Conservation (phyloP, 2,113 vertebrate genomes). For the Myrmophylax atrothorax region DNA sequence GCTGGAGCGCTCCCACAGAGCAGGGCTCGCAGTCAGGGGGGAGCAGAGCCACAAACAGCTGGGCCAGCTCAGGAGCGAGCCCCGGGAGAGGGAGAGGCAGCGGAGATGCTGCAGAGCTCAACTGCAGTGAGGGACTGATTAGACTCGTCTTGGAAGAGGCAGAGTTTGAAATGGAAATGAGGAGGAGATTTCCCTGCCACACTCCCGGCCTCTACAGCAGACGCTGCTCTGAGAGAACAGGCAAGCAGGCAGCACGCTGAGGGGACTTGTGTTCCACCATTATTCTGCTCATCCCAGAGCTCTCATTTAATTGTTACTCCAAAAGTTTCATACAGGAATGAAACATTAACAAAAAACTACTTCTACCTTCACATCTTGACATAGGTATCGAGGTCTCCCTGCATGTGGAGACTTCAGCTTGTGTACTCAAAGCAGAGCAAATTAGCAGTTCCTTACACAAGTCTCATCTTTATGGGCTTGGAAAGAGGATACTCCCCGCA, state of each 20-base stretch:
- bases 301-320: constrained; percentile 38
- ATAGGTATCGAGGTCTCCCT: background rate
- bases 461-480: background rate
- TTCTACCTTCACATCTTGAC: background rate
- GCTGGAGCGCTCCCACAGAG: background rate
- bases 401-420: background rate
- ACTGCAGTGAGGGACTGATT: constrained; percentile 33
- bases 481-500: background rate
- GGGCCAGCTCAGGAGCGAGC: constrained; percentile 37
- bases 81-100: constrained; percentile 41
- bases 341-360: background rate
- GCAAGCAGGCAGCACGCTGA: background rate
- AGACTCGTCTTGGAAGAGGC: constrained; percentile 30
- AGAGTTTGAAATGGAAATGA: constrained; percentile 61
- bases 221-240: constrained; percentile 38
- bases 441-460: background rate
- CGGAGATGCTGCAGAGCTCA: constrained; percentile 55
- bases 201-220: constrained; percentile 28
- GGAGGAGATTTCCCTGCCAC: constrained; percentile 47
- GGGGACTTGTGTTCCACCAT: constrained; percentile 24
- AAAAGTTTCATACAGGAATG: background rate
- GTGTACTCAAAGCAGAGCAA: background rate
- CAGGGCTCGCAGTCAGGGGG: background rate
- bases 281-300: constrained; percentile 50
- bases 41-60: constrained; percentile 38